Evolutionary conservation across 2,888 invertebrate species (phyloP), one percentile per base, ranked within the genome.

Genomic region (Brachylomia viminalis): DNA sequence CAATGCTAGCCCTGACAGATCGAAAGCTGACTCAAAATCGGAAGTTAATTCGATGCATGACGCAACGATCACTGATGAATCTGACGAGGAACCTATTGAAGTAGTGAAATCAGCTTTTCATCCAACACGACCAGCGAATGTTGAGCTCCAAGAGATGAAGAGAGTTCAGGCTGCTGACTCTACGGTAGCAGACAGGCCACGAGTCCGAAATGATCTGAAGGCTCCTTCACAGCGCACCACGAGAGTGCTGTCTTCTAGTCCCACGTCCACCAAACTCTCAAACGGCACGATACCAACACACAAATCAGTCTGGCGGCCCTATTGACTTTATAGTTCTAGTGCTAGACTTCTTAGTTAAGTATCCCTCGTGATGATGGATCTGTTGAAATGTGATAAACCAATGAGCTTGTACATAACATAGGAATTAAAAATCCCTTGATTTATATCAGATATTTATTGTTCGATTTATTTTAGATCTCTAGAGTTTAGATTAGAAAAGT

Each of bases 101-200:
- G 98, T 98, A 42, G 98, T 98, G 0, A 98, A 97, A 88, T 98
- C 98, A 0, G 98, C 98, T 4, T 98, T 98, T 93, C 97, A 97
- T 68, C 98, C 98, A 38, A 97, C 97, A 72, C 95, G 97, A 83
- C 97, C 97, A 0, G 97, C 97, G 79, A 97, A 96, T 86, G 94
- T 97, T 5, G 95, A 97, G 83, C 90, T 97, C 49, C 97, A 97
- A 86, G 97, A 96, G 89, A 95, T 96, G 94, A 95, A 95, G 90
- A 93, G 95, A 86, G 95, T 95, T 6, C 97, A 97, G 86, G 97
- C 97, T 72, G 97, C 97, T 0, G 97, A 97, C 91, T 97, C 97
- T 17, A 97, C 97, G 33, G 97, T 97, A 56, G 95, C 94, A 52
- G 97, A 97, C 85, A 95, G 95, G 79, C 97, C 93, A 73, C 91